phyloP scores from a whole-genome alignment of 1,140 invertebrate genomes.

The Drosophila athabasca region DNA sequence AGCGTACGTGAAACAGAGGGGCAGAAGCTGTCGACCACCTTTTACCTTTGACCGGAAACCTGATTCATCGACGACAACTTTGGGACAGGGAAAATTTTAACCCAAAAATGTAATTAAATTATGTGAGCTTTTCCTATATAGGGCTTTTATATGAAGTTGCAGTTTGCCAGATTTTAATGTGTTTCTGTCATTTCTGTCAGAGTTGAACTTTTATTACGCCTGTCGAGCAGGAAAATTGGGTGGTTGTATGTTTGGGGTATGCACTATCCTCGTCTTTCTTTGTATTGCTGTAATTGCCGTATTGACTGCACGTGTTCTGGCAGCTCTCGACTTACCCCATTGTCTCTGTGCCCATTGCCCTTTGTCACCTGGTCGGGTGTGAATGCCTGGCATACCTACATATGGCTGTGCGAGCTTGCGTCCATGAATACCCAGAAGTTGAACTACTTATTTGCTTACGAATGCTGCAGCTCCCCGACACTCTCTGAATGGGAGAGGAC shows the following conservation, averaged over 20 bases:
- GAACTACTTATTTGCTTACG: constrained; percentile 61
- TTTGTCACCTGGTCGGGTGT: constrained; percentile 68
- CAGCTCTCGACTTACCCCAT: constrained; percentile 20
- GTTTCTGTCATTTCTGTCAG: not conserved
- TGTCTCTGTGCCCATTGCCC: constrained; percentile 41
- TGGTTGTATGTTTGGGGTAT: not conserved
- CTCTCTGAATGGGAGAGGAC: too few relatives aligned
- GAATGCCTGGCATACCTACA: constrained; percentile 65
- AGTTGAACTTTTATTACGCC: constrained; percentile 62
- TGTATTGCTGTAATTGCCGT: constrained; percentile 53
- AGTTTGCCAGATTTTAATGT: not conserved
- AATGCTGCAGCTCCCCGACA: constrained; percentile 18
- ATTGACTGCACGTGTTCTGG: constrained; percentile 61
- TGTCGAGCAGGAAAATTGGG: constrained; percentile 44
- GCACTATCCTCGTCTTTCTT: constrained; percentile 1
- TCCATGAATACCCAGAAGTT: constrained; percentile 52
- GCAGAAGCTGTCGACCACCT: constrained; percentile 20
- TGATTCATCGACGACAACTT: constrained; percentile 40
- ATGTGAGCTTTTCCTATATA: not conserved
- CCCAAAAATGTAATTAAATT: constrained; percentile 61
- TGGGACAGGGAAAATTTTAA: constrained; percentile 6
- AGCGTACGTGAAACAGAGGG: constrained; percentile 11
- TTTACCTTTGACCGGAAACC: constrained; percentile 40
- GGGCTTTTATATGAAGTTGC: not conserved
- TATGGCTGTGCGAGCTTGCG: constrained; percentile 41